These are phyloP conservation scores for Hyposoter dolosus DNA, from an alignment of 2,888 invertebrate species.

Conservation along the genomic window DNA sequence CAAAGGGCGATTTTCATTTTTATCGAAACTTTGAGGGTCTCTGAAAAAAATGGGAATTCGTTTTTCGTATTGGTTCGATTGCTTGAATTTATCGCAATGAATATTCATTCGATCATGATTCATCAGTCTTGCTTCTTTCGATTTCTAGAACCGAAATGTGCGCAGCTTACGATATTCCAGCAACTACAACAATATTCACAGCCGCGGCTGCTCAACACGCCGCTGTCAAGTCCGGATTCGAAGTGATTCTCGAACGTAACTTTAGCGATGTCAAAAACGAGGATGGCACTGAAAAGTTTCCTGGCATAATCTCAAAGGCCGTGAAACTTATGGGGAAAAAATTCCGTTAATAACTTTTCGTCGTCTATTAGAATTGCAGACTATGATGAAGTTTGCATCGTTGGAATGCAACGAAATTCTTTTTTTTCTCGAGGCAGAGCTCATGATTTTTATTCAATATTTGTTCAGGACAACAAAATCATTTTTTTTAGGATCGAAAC, in stretches of 20 bases:
- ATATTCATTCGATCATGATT: background rate
- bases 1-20: background rate
- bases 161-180: conserved; percentile 72
- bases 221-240: conserved; percentile 75
- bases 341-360: conserved; percentile 9
- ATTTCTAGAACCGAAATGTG: conserved; percentile 74
- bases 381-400: too few relatives aligned
- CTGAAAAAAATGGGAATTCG: background rate
- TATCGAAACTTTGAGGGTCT: background rate
- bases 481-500: too few relatives aligned
- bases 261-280: conserved; percentile 70
- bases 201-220: conserved; percentile 74
- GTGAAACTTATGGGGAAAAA: conserved; percentile 74
- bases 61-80: background rate
- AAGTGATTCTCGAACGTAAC: conserved; percentile 62
- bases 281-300: conserved; percentile 71
- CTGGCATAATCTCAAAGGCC: conserved; percentile 70
- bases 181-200: conserved; percentile 75
- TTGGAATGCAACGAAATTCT: too few relatives aligned
- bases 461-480: too few relatives aligned
- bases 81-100: background rate
- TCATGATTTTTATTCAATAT: too few relatives aligned
- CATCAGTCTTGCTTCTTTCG: conserved; percentile 21
- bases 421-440: too few relatives aligned
- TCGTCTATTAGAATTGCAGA: background rate